Base-by-base conservation (phyloP, 1,140 invertebrate genomes). In the Lasioglossum baleicum region DNA sequence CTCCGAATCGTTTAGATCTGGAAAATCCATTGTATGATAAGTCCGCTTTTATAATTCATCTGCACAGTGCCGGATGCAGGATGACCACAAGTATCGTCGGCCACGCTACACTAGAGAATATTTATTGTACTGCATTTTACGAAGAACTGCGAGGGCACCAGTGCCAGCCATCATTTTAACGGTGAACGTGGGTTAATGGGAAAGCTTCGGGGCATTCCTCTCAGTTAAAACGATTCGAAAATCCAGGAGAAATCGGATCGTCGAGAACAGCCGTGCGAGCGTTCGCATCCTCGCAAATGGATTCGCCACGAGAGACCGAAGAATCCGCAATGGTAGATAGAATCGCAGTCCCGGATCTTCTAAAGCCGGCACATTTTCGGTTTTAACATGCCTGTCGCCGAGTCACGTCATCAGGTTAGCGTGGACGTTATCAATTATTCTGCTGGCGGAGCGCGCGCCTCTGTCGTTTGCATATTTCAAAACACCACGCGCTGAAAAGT, bases 361-460 rank as follows among this genome's bases (percentile, higher is more conserved):
- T 6, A 22, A 26, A 48, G 40, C 7, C 17, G 35, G 17, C 4
- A 10, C n/a, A 7, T 48, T 66, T 48, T 15, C 26, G 40, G 42
- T 48, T 26, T 48, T 13, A 17, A 26, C 44, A 48, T 67, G 3
- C 3, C 8, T 11, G 8, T 26, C n/a, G 35, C 35, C 35, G 35
- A 35, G 65, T 26, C 13, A 4, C 13, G 22, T n/a, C 17, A 65
- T 44, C 13, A 17, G 6, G 56, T 58, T 58, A 58, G 17, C 7
- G 56, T 20, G 61, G 44, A 66, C 22, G 64, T 22, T 75, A 66
- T 67, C 60, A 75, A 75, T 75, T 75, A 66, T 75, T 67, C 26
- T 26, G 26, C 44, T 7, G 10, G 22, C 20, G n/a, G 17, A 7
- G 48, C 2, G 17, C 2, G 17, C 48, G 2, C 35, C n/a, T 20